A percentile compares a stretch with the other conserved stretches of the same genome.
phyloP scores from a whole-genome alignment of 2,888 invertebrate genomes.

The Cistogaster globosa region DNA sequence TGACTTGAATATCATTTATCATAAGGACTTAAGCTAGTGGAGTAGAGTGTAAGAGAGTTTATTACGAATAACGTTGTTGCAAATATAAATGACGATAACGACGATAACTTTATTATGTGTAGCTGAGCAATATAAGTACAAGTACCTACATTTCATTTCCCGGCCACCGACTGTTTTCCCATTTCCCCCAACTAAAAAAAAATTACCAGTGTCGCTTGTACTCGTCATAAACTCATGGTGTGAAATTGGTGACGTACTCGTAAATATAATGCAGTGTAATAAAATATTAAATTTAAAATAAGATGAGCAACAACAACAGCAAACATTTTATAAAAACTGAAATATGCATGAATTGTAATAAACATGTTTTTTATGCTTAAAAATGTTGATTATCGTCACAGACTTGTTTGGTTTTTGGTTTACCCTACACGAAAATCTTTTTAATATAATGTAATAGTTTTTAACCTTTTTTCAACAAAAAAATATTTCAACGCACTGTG shows the following conservation, averaged over 20 bases:
- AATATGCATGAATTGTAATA: neutral
- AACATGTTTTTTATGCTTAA: neutral
- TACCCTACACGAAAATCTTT: constrained; percentile 7
- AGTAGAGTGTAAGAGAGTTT: constrained; percentile 54
- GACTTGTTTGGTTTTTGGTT: neutral
- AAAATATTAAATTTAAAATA: constrained; percentile 69
- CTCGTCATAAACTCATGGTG: constrained; percentile 57
- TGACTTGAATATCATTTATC: constrained; percentile 73
- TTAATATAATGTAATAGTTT: too few relatives aligned
- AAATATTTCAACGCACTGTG: too few relatives aligned
- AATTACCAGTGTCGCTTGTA: constrained; percentile 15
- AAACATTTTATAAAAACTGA: constrained; percentile 6
- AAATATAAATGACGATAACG: constrained; percentile 64
- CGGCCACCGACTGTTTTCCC: constrained; percentile 53
- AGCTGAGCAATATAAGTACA: constrained; percentile 10
- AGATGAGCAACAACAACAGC: constrained; percentile 42
- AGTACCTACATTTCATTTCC: constrained; percentile 49
- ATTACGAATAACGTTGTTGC: constrained; percentile 69
- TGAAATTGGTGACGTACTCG: constrained; percentile 72
- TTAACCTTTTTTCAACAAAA: too few relatives aligned
- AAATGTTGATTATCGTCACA: too few relatives aligned
- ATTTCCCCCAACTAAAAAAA: neutral
- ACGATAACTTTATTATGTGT: constrained; percentile 64
- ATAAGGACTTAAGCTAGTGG: constrained; percentile 71
- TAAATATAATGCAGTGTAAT: constrained; percentile 70